Base-by-base conservation (phyloP, 2,888 invertebrate genomes). In the Heliothis peltigera region DNA sequence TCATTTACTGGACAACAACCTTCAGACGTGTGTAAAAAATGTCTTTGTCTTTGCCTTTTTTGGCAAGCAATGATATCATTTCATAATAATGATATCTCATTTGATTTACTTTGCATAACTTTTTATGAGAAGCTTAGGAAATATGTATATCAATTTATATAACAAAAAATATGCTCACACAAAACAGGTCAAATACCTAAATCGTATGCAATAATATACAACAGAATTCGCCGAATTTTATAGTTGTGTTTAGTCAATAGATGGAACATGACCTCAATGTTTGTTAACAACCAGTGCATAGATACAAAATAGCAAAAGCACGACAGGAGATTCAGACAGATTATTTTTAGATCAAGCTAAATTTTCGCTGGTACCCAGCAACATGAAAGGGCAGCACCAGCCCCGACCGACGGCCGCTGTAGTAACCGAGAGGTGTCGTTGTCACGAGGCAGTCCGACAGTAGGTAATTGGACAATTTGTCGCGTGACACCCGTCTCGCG, bases 381-480 rank as follows among this genome's bases (percentile, higher is more conserved):
- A 70, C 60, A 66, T 59, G 49, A 70, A 64, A 70, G 70, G 77
- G 67, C 61, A 35, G 48, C 39, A 57, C 51, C 47, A 57, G 64
- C 63, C 65, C 49, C 44, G 43, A 71, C 28, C 43, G 44, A 46
- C 53, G 22, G 47, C 47, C n/a, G 48, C 47, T 43, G 53, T 51
- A 58, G 46, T 53, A 69, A n/a, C 18, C 46, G 44, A 49, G 48
- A 83, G 76, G 77, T 83, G 75, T 81, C 76, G 63, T 51, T 77
- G 68, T 75, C 85, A 84, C 88, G 85, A 87, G 83, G 87, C 89
- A 87, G 88, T 87, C 87, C 84, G 70, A 84, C 79, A 73, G 46
- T 70, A 55, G 60, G 83, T 88, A 90, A 90, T 89, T 89, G 89
- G 79, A 81, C 89, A 90, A 92, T 91, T 90, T 89, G 85, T 83